phyloP scores from a whole-genome alignment of 2,797 vertebrate genomes.

The Moxostoma hubbsi region DNA sequence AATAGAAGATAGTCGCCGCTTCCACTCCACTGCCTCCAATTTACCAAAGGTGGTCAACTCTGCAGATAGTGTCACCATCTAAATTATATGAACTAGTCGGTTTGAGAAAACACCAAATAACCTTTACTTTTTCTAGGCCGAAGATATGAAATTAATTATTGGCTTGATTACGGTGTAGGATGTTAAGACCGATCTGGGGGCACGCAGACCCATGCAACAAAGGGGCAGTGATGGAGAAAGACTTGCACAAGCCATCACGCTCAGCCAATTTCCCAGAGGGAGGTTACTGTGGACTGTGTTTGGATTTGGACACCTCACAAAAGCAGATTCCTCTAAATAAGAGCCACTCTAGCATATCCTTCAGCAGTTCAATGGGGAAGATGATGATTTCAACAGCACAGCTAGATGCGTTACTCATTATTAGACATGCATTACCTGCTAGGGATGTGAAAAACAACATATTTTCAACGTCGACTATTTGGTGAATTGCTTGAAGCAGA shows the following conservation, averaged over 20 bases:
- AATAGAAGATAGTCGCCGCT: constrained; percentile 71
- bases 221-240: constrained; percentile 58
- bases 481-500: no score
- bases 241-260: constrained; percentile 58
- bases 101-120: constrained; percentile 61
- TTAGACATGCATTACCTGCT: no score
- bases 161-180: constrained; percentile 60
- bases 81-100: constrained; percentile 62
- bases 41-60: constrained; percentile 81
- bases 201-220: constrained; percentile 63
- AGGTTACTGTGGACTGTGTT: constrained; percentile 53
- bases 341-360: not conserved
- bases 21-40: constrained; percentile 84
- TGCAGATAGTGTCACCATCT: constrained; percentile 73
- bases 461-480: no score
- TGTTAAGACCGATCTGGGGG: constrained; percentile 62
- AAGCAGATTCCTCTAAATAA: constrained; percentile 49
- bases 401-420: no score
- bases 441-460: no score
- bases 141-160: constrained; percentile 66
- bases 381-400: constrained; percentile 17
- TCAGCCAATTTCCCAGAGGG: constrained; percentile 59
- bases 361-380: not conserved
- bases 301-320: constrained; percentile 26
- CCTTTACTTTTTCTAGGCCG: constrained; percentile 23